Conservation (phyloP, 2,797 vertebrate genomes). For the Thalassophryne amazonica region DNA sequence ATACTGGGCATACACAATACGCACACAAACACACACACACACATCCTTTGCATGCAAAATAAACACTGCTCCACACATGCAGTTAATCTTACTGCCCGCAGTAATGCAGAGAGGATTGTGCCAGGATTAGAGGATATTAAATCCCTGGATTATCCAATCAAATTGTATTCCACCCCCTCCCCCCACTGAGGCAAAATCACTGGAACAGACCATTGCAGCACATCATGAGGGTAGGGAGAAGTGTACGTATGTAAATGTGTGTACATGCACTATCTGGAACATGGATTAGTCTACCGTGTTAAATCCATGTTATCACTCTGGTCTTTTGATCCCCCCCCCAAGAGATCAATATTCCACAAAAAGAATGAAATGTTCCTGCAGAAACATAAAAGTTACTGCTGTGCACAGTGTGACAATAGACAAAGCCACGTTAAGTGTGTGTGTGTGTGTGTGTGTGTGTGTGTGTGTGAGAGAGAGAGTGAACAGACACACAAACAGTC, state of each 20-base stretch:
- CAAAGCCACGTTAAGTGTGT: background rate
- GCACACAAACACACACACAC: slow-evolving; percentile 56
- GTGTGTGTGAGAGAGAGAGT: background rate
- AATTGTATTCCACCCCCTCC: slow-evolving; percentile 74
- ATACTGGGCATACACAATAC: slow-evolving; percentile 22
- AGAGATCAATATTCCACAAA: slow-evolving; percentile 2
- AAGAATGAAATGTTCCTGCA: slow-evolving; percentile 9
- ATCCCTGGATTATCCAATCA: slow-evolving; percentile 88
- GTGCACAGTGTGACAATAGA: slow-evolving; percentile 18
- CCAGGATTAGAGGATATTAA: slow-evolving; percentile 82
- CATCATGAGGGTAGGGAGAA: slow-evolving; percentile 32
- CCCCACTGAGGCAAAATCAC: slow-evolving; percentile 63
- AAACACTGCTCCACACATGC: slow-evolving; percentile 67
- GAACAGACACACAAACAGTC: background rate
- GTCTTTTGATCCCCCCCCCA: slow-evolving; percentile 13
- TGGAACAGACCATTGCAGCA: slow-evolving; percentile 63
- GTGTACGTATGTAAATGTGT: slow-evolving; percentile 29
- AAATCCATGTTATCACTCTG: slow-evolving; percentile 33
- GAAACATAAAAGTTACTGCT: slow-evolving; percentile 37
- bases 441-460: background rate
- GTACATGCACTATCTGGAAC: slow-evolving; percentile 21
- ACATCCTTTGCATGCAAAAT: no score
- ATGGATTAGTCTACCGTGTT: slow-evolving; percentile 27
- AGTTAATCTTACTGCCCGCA: slow-evolving; percentile 76
- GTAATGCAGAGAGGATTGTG: slow-evolving; percentile 80